Conservation (phyloP, 2,797 vertebrate genomes). For the Cygnus olor region DNA sequence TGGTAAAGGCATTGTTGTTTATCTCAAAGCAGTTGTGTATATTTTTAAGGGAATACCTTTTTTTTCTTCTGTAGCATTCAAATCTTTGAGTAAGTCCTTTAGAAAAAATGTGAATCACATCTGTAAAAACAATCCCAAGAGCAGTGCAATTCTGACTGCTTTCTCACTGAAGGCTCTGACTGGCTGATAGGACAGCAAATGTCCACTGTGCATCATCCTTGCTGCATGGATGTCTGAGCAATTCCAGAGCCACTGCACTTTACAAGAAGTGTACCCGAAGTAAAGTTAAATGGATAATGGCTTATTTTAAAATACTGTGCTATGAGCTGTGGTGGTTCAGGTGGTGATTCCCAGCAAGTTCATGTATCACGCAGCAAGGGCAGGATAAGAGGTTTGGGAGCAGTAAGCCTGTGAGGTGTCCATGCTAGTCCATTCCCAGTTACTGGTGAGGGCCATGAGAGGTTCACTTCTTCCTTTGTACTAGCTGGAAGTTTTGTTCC, state of each 20-base stretch:
- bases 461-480: conserved; percentile 12
- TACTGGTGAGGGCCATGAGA: not conserved
- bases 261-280: not conserved
- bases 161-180: not conserved
- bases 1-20: not conserved
- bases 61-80: not conserved
- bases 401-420: not conserved
- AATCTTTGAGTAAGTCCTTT: not conserved
- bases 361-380: not conserved
- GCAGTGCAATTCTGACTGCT: not conserved
- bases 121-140: not conserved
- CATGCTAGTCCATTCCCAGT: not conserved
- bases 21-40: not conserved
- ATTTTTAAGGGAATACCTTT: not conserved
- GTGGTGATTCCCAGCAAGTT: not conserved
- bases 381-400: not conserved
- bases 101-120: not conserved
- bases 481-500: not conserved
- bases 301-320: not conserved
- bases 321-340: not conserved
- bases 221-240: not conserved
- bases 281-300: not conserved
- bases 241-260: not conserved
- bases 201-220: not conserved
- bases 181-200: not conserved